A percentile compares a stretch with the other conserved stretches of the same genome.
phyloP scores from a whole-genome alignment of 2,113 vertebrate species.

The Pygoscelis antarcticus region DNA sequence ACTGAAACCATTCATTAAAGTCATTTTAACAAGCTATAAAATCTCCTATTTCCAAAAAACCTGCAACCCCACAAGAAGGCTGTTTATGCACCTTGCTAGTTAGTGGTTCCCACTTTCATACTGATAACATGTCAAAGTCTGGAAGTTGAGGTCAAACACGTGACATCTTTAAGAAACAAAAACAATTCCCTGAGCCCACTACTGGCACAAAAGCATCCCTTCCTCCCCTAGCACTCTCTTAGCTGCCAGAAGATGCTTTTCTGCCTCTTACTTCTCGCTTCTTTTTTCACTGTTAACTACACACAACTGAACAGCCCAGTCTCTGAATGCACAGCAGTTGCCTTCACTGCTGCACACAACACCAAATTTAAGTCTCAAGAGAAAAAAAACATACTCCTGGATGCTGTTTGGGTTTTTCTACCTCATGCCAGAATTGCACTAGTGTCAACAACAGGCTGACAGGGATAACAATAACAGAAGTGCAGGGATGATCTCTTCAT shows the following conservation, averaged over 20 bases:
- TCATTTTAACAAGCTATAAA: background rate
- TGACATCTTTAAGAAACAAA: background rate
- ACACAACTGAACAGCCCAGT: background rate
- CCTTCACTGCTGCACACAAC: background rate
- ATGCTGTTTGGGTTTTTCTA: background rate
- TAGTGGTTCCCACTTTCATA: background rate
- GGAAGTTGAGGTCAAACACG: background rate
- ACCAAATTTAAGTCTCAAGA: background rate
- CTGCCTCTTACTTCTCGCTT: background rate
- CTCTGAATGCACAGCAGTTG: background rate
- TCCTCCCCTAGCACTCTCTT: background rate
- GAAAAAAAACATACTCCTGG: background rate
- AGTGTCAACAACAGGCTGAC: background rate
- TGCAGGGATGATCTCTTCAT: background rate
- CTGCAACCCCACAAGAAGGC: background rate
- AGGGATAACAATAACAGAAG: background rate
- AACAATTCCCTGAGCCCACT: background rate
- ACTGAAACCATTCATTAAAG: background rate
- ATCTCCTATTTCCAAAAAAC: background rate
- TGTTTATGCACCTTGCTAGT: background rate
- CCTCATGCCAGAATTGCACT: background rate
- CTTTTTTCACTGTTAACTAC: background rate
- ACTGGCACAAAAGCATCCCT: background rate
- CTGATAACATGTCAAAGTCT: background rate
- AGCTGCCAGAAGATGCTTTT: background rate